Evolutionary conservation across 2,797 vertebrate genomes (phyloP), one percentile per base, ranked within the genome.

Genomic region (Nannoperca obscura): DNA sequence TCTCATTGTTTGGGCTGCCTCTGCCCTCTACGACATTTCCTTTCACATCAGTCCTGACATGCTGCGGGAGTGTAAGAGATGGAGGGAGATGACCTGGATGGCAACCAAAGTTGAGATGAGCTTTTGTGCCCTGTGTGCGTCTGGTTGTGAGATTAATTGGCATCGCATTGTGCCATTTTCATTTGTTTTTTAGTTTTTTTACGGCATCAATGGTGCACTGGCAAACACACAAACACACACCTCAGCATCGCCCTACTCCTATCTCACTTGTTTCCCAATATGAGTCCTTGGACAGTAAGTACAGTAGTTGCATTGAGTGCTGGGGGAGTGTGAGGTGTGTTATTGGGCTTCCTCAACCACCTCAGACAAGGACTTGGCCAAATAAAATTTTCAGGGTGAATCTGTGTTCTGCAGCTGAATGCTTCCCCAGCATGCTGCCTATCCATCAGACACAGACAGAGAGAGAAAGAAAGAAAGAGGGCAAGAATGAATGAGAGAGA

Each of bases 1-100:
- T 85, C 81, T 87, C 82, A 92, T 94, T 95, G 95, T 94, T 91
- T 86, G 89, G 62, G 84, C 90, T 90, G 85, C 84, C 66, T 88
- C 82, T 92, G 84, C 87, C 87, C 81, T 90, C 85, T 73, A 64
- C 83, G 36, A 86, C 71, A 89, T 89, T 89, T 88, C 85, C 80
- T 84, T 66, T 85, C 84, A 81, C 88, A 91, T 90, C 90, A 90
- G 79, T 47, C 68, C 36, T 52, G 78, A 88, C 76, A 80, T 64
- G 78, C 80, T 50, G 82, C 55, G 75, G 66, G 71, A 74, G 59
- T 71, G 76, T 65, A 67, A 83, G 73, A 81, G 76, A 86, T 69
- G 80, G 66, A 76, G 75, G 58, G 73, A 83, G 78, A 78, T 77
- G 74, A 87, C 86, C 88, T 90, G 88, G 88, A 91, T 53, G 76